Evolutionary conservation across 2,888 invertebrate species (phyloP), one percentile per base, ranked within the genome.

Genomic region (Iphiclides podalirius): DNA sequence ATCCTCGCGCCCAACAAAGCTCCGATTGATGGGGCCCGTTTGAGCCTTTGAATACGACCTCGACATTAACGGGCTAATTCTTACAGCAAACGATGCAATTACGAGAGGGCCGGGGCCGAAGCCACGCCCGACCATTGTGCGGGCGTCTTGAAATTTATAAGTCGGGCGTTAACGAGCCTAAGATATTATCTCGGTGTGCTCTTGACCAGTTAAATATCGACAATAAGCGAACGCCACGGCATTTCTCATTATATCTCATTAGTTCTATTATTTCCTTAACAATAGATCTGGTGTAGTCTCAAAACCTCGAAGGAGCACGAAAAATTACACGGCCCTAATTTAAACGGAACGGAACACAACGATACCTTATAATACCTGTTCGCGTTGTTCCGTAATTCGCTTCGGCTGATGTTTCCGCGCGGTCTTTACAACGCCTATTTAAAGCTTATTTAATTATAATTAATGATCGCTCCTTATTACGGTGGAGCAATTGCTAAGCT

Each of bases 301-400:
- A 6, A 62, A 64, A 54, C 61, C 62, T n/a, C 47, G 55, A 60
- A 59, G 59, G 57, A 65, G 65, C 63, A 63, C n/a, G n/a, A n/a
- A 62, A 50, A 64, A 65, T 68, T 67, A 64, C 60, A 64, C 63
- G 67, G 16, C 26, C 72, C 69, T 66, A 70, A 77, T 74, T 74
- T 70, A 59, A 66, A 62, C 63, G 72, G 64, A 66, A 62, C 63
- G 72, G 64, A 75, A 73, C 67, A 68, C 69, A 61, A 66, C 70
- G 72, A 71, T 73, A 78, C 75, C 62, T 75, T 77, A 64, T 79
- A 74, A 77, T 81, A 79, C 80, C 75, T 82, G 77, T 80, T 85
- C 83, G 79, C 79, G 75, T 75, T 72, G 79, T 79, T 73, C 74
- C 70, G 75, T 77, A 81, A 84, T 85, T 85, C 81, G 77, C 79